Conservation (phyloP, 2,113 vertebrate genomes). For the Speoplatyrhinus poulsoni region DNA sequence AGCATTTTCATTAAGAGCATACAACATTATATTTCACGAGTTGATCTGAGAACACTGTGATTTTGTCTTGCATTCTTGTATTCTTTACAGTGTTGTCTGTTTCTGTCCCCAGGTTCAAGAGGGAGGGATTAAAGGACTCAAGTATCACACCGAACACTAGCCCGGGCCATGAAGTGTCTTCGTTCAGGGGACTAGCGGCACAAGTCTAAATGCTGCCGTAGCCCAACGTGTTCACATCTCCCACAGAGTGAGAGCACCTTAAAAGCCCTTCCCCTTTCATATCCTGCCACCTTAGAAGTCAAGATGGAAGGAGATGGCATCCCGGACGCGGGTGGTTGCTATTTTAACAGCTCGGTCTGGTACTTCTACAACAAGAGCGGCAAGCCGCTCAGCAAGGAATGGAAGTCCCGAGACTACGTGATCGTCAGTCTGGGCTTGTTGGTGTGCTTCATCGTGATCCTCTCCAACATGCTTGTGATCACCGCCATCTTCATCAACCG, state of each 20-base stretch:
- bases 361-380: constrained; percentile 65
- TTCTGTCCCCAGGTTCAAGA: constrained; percentile 30
- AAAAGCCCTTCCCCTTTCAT: background rate
- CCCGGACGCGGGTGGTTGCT: constrained; percentile 19
- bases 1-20: background rate
- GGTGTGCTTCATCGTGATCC: constrained; percentile 89
- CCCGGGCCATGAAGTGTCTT: constrained; percentile 46
- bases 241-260: background rate
- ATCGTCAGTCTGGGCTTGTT: constrained; percentile 90
- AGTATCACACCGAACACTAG: background rate
- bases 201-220: constrained; percentile 32
- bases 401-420: constrained; percentile 54
- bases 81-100: background rate
- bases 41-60: too few relatives aligned
- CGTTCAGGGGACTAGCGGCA: constrained; percentile 12
- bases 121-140: background rate
- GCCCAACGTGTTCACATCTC: background rate
- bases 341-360: constrained; percentile 28
- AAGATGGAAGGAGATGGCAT: constrained; percentile 40
- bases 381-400: constrained; percentile 65
- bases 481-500: constrained; percentile 88
- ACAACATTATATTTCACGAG: too few relatives aligned
- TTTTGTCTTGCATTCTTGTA: too few relatives aligned
- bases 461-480: constrained; percentile 92
- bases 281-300: background rate